These are phyloP conservation scores for Barnardius zonarius DNA, from an alignment of 2,113 vertebrate species.

Conservation along the genomic window DNA sequence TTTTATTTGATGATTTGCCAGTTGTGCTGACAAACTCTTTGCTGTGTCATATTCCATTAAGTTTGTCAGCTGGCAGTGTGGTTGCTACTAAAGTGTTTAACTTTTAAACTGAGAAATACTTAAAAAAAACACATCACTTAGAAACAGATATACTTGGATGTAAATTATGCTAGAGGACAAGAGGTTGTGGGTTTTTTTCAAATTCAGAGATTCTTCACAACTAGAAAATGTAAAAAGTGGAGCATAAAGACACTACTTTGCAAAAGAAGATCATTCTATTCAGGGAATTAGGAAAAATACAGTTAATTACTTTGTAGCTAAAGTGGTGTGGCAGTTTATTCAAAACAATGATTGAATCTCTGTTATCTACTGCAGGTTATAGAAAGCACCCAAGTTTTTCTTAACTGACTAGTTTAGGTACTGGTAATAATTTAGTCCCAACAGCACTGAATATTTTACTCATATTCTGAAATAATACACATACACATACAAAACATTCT, in stretches of 20 bases:
- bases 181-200: not conserved
- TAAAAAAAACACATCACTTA: not conserved
- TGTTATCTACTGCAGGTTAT: not conserved
- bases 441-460: not conserved
- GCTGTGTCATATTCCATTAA: conserved; percentile 35
- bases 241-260: not conserved
- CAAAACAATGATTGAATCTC: not conserved
- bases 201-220: not conserved
- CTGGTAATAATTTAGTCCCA: not conserved
- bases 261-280: not conserved
- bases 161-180: not conserved
- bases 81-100: conserved; percentile 33
- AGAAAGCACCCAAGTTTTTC: not conserved
- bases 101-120: conserved; percentile 42
- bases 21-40: conserved; percentile 38
- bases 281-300: not conserved
- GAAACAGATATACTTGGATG: not conserved
- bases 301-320: not conserved
- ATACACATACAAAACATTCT: not conserved
- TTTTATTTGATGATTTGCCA: conserved; percentile 56
- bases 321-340: not conserved
- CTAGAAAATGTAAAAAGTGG: not conserved
- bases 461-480: not conserved
- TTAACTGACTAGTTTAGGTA: not conserved
- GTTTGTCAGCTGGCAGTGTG: conserved; percentile 15